Evolutionary conservation across 1,140 invertebrate species (phyloP).

Genomic region (Augochlora pura): DNA sequence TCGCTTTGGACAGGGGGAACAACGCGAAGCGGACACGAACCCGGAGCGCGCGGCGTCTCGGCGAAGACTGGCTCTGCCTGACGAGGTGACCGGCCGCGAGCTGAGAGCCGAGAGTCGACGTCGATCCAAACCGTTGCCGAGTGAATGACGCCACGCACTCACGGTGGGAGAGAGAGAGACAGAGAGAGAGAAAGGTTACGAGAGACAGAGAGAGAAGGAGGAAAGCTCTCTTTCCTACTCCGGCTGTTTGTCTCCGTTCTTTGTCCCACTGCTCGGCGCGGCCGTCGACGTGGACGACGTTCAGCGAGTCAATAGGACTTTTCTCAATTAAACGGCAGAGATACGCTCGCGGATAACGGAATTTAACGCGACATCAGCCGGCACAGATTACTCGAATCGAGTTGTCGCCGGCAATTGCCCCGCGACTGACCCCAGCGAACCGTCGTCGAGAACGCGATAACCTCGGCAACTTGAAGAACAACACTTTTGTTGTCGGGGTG

Average conservation of each 20-base stretch:
- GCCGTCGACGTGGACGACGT: no score
- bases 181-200: no score
- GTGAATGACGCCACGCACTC: slow-evolving; percentile 1
- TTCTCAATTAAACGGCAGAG: not conserved
- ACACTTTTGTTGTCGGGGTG: no score
- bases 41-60: slow-evolving; percentile 9
- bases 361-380: not conserved
- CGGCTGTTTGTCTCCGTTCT: no score
- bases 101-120: slow-evolving; percentile 11
- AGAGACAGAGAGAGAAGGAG: no score
- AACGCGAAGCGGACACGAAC: not conserved
- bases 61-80: slow-evolving; percentile 40
- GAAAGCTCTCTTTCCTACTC: not conserved
- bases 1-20: not conserved
- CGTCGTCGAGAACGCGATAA: not conserved
- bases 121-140: slow-evolving; percentile 9
- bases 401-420: not conserved
- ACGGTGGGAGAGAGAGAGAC: not conserved
- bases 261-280: no score
- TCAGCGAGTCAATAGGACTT: no score
- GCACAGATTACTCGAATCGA: not conserved
- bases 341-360: not conserved
- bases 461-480: not conserved
- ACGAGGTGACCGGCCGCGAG: slow-evolving; percentile 26
- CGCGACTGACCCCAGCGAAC: not conserved